phyloP scores from a whole-genome alignment of 2,113 vertebrate species.

The Rafetus swinhoei region DNA sequence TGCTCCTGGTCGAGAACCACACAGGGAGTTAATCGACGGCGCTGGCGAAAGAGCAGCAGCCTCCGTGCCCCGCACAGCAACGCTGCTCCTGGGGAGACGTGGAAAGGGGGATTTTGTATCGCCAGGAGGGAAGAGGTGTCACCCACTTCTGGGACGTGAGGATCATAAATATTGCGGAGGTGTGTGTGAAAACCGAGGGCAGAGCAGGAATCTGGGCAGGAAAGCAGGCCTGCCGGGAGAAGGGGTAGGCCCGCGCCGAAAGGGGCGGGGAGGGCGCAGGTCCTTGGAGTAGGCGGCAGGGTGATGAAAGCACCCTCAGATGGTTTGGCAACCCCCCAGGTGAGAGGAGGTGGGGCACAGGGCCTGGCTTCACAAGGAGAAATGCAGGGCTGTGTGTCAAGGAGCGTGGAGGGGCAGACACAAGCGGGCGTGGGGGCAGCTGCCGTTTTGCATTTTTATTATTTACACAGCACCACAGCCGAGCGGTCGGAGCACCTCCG shows the following conservation, averaged over 20 bases:
- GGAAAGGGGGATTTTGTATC: not conserved
- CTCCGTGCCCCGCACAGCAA: not conserved
- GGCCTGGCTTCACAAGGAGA: not conserved
- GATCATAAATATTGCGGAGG: not conserved
- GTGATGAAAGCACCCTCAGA: not conserved
- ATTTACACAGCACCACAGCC: not conserved
- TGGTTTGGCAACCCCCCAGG: slow-evolving; percentile 1
- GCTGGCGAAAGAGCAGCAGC: not conserved
- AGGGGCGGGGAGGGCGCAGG: slow-evolving; percentile 42
- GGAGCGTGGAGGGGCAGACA: not conserved
- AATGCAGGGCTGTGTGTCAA: fast-evolving
- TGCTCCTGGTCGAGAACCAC: too few species aligned
- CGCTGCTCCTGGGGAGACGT: too few species aligned
- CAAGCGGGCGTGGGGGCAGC: not conserved
- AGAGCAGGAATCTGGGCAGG: not conserved
- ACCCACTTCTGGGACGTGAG: not conserved
- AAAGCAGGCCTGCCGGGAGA: slow-evolving; percentile 2
- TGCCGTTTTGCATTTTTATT: not conserved
- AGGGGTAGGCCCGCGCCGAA: slow-evolving; percentile 47
- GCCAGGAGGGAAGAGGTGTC: not conserved
- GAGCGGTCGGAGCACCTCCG: not conserved
- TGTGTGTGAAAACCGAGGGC: not conserved
- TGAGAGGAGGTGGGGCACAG: slow-evolving; percentile 11
- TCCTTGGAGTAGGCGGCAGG: not conserved
- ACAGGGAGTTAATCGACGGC: not conserved